Percentiles rank a stretch among this genome's conserved stretches.
phyloP scores from a whole-genome alignment of 2,113 vertebrate species.

The Nannobrachium achirus region DNA sequence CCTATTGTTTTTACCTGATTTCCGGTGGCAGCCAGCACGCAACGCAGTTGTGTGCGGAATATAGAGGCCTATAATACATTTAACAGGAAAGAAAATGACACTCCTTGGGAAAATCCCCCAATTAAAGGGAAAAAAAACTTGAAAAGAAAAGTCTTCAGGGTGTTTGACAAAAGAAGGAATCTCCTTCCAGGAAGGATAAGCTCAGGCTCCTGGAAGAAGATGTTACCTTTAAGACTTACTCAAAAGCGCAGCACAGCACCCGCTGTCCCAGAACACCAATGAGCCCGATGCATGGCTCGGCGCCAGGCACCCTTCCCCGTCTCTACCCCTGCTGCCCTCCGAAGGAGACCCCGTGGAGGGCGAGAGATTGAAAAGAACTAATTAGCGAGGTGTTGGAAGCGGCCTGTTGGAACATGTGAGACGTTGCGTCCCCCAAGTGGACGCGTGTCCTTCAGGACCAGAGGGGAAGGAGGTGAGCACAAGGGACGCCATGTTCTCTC shows the following conservation, averaged over 20 bases:
- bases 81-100: no score
- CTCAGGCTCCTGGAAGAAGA: background rate
- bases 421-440: constrained; percentile 46
- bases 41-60: no score
- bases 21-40: no score
- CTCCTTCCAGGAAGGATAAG: background rate
- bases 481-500: constrained; percentile 48
- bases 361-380: constrained; percentile 62
- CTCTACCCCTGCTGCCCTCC: constrained; percentile 17
- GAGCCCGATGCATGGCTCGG: background rate
- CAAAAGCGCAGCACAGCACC: no score
- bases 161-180: no score
- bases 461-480: constrained; percentile 46
- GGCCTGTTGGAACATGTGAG: constrained; percentile 67
- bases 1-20: no score
- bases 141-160: no score
- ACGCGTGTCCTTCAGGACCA: constrained; percentile 37
- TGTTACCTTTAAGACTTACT: background rate
- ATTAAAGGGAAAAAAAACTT: no score
- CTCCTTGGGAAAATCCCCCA: no score
- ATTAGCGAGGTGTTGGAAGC: constrained; percentile 52
- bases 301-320: background rate
- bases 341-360: constrained; percentile 23
- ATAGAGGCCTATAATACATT: no score
- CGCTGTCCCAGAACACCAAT: background rate